These are phyloP conservation scores for Limanda limanda DNA, from an alignment of 2,113 vertebrate genomes.

Conservation along the genomic window DNA sequence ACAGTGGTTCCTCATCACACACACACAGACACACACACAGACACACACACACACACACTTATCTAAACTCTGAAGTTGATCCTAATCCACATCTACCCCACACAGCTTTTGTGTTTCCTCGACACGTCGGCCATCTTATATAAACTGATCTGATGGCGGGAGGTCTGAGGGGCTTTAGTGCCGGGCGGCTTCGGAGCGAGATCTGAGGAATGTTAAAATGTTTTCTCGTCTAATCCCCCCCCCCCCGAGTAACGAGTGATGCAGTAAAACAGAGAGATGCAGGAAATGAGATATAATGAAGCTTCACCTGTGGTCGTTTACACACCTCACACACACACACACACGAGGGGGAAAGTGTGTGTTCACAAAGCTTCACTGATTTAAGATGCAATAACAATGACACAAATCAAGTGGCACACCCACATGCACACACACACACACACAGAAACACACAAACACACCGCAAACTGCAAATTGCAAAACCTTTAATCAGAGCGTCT, in stretches of 20 bases:
- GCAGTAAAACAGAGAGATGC: neutral
- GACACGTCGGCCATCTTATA: slow-evolving; percentile 7
- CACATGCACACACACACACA: slow-evolving; percentile 1
- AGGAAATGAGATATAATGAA: neutral
- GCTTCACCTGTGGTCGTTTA: neutral
- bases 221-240: slow-evolving; percentile 8
- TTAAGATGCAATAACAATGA: too few relatives aligned
- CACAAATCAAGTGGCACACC: neutral
- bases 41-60: slow-evolving; percentile 1
- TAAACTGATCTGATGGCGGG: slow-evolving; percentile 10
- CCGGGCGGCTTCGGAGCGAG: slow-evolving; percentile 4
- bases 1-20: neutral
- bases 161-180: slow-evolving; percentile 21
- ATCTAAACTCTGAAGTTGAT: too few relatives aligned
- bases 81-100: slow-evolving; percentile 3
- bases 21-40: slow-evolving; percentile 6
- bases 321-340: neutral
- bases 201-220: slow-evolving; percentile 24
- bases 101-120: slow-evolving; percentile 35
- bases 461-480: neutral
- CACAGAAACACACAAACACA: neutral
- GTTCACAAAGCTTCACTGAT: too few relatives aligned
- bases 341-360: too few relatives aligned
- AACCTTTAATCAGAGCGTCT: slow-evolving; percentile 53
- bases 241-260: too few relatives aligned